A percentile compares a stretch with the other conserved stretches of the same genome.
Conservation (phyloP, 2,113 vertebrate species). For the Butorides virescens region DNA sequence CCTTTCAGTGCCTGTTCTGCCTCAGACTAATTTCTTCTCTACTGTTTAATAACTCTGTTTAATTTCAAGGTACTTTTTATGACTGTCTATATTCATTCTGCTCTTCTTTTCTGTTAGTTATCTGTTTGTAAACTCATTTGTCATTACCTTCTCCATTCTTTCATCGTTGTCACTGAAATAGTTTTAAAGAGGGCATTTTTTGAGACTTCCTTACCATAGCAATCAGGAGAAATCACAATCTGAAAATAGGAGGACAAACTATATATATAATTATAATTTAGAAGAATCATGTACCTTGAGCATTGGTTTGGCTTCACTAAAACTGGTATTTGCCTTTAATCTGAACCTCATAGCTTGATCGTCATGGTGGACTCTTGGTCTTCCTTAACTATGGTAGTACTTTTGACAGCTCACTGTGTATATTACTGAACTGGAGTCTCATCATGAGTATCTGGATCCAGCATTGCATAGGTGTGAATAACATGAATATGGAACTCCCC, state of each 20-base stretch:
- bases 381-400: background rate
- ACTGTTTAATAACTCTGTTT: constrained; percentile 63
- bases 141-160: constrained; percentile 49
- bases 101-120: constrained; percentile 49
- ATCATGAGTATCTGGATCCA: background rate
- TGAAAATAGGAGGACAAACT: background rate
- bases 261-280: background rate
- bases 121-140: constrained; percentile 46
- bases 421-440: background rate
- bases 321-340: background rate
- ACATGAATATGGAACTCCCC: background rate
- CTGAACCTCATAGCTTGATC: background rate
- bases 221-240: background rate
- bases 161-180: background rate
- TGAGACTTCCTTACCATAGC: background rate
- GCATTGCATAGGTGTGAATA: background rate
- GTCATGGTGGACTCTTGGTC: background rate
- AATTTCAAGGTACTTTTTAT: constrained; percentile 46
- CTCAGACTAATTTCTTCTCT: constrained; percentile 73
- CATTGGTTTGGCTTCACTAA: background rate
- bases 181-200: background rate
- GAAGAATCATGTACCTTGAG: background rate
- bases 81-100: constrained; percentile 44
- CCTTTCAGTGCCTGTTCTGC: constrained; percentile 56
- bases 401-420: background rate